Evolutionary conservation across 1,140 invertebrate genomes (phyloP).

Genomic region (Holotrichia oblita): DNA sequence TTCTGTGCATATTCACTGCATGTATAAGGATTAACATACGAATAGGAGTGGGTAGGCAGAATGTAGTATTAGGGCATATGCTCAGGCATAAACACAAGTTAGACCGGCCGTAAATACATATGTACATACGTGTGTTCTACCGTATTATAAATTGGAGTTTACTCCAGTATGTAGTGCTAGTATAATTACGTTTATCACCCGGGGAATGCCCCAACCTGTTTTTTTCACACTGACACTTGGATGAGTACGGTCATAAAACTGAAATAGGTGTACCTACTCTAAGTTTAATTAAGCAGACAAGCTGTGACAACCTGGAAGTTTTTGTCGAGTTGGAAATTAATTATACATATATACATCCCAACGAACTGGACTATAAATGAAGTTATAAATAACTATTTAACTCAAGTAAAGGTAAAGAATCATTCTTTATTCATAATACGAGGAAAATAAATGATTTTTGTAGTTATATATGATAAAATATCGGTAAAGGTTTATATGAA

Average conservation of each 20-base stretch:
- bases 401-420: too few species aligned
- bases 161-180: background rate
- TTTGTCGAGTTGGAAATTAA: background rate
- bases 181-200: background rate
- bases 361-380: too few species aligned
- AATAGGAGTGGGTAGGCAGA: background rate
- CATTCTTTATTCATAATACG: too few species aligned
- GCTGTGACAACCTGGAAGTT: background rate
- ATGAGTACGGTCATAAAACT: background rate
- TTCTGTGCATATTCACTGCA: background rate
- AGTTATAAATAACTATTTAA: too few species aligned
- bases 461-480: too few species aligned
- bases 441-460: too few species aligned
- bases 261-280: background rate
- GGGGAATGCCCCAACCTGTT: background rate
- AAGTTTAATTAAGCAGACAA: conserved; percentile 8
- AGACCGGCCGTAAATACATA: background rate
- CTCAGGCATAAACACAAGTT: background rate
- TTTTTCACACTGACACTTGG: background rate
- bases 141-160: conserved; percentile 6
- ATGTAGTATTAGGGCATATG: background rate
- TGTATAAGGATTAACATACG: background rate
- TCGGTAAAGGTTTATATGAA: too few species aligned
- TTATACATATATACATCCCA: too few species aligned
- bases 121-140: background rate